Evolutionary conservation across 2,113 vertebrate genomes (phyloP).

Genomic region (Scortum barcoo): DNA sequence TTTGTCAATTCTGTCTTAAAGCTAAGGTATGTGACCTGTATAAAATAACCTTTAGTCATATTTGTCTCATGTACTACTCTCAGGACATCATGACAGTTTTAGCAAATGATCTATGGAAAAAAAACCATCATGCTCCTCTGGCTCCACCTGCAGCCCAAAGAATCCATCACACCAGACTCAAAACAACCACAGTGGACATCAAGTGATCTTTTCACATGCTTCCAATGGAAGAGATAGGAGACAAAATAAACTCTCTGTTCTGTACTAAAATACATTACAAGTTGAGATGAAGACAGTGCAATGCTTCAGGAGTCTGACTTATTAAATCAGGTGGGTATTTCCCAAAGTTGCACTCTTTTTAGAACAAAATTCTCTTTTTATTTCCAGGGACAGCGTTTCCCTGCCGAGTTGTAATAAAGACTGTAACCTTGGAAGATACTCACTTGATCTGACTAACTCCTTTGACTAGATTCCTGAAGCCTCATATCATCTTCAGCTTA

Average conservation of each 20-base stretch:
- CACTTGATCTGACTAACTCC: background rate
- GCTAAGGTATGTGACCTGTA: too few species aligned
- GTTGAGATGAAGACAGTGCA: background rate
- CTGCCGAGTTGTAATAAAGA: background rate
- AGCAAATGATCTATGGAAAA: too few species aligned
- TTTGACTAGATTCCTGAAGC: background rate
- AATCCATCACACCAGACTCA: too few species aligned
- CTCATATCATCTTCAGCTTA: background rate
- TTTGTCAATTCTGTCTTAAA: too few species aligned
- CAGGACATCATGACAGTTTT: too few species aligned
- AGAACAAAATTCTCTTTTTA: background rate
- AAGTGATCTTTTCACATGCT: background rate
- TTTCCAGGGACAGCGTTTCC: background rate
- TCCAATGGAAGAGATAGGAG: background rate
- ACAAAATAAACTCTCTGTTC: background rate
- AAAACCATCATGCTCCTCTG: too few species aligned
- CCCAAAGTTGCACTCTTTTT: too few species aligned
- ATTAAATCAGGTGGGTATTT: background rate
- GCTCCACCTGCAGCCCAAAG: too few species aligned
- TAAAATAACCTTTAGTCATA: too few species aligned
- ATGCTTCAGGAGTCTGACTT: background rate
- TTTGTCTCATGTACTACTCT: too few species aligned
- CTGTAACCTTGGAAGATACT: background rate
- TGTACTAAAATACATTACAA: background rate
- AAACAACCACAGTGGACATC: background rate